Base-by-base conservation (phyloP, 23 tunicate species). In the Aplidium turbinatum region DNA sequence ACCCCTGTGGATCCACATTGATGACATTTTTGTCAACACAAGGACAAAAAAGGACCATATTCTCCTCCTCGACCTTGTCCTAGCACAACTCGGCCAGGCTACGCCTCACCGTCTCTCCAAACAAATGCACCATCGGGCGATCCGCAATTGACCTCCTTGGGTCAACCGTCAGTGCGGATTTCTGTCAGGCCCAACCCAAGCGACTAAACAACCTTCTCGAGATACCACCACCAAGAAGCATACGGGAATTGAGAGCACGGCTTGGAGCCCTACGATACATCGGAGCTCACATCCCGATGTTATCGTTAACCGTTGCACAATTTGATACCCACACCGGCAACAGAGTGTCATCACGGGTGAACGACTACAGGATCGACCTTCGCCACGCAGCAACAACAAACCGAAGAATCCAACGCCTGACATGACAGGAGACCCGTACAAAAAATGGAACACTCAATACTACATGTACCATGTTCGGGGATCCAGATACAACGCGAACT, bases 11-110 rank as follows among this genome's bases (percentile, higher is more conserved):
- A 56, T 23, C 1, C 56, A 73, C 68, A 73, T 73, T 1, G 79
- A 73, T 56, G 79, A 73, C 29, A 73, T 73, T 53, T 73, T 73
- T 27, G 25, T 73, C 2, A 47, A 39, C 7, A 73, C 79, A 1
- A 22, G 21, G 16, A 73, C 79, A 7, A 20, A 31, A 2, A 68
- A 73, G 7, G 58, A 73, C 7, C 79, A 73, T 54, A 27, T 73
- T 25, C n/a, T 54, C 11, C 61, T 73, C 5, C 55, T 76, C 1
- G 19, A 25, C 23, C 25, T 60, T 4, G 31, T 53, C 22, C 56
- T 73, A 6, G 68, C 31, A 2, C 7, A 19, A 54, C n/a, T 60
- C n/a, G 6, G 34, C 67, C 6, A 19, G 31, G 5, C n/a, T 28
- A 5, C 60, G 60, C 60, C 5, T 60, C 11, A 60, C 67, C 6